A percentile compares a stretch with the other conserved stretches of the same genome.
Conservation (phyloP, 2,888 invertebrate species). For the Tetrapedia diversipes region DNA sequence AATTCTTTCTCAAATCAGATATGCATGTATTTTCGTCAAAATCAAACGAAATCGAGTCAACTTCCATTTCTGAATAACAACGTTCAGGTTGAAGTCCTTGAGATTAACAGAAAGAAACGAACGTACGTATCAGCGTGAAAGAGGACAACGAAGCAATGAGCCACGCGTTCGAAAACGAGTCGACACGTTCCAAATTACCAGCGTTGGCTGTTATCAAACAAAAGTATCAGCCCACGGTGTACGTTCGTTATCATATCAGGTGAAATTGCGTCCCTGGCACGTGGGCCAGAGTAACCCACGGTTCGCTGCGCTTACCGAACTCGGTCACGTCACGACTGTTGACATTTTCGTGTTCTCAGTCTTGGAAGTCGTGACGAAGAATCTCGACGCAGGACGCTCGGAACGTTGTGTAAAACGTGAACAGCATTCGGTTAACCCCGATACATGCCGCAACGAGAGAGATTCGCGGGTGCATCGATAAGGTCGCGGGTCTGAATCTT, state of each 20-base stretch:
- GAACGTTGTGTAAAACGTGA: constrained; percentile 65
- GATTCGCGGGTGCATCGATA: constrained; percentile 36
- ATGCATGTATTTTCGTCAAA: no score
- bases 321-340: constrained; percentile 64
- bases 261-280: constrained; percentile 45
- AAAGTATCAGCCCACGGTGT: constrained; percentile 3
- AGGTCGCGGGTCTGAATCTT: constrained; percentile 27
- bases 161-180: constrained; percentile 42
- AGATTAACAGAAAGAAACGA: constrained; percentile 18
- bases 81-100: not conserved
- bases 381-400: constrained; percentile 53
- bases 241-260: constrained; percentile 41
- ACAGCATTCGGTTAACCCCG: constrained; percentile 52
- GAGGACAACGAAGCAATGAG: constrained; percentile 36
- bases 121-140: constrained; percentile 18
- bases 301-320: constrained; percentile 47
- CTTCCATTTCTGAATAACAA: no score
- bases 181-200: constrained; percentile 41
- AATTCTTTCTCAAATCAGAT: no score
- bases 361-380: constrained; percentile 63
- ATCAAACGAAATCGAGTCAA: no score
- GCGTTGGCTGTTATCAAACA: constrained; percentile 24
- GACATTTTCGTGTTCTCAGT: constrained; percentile 64
- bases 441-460: constrained; percentile 38
- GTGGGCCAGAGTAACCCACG: not conserved